Conservation (phyloP, 2,797 vertebrate genomes). For the Paedocypris micromegethes region DNA sequence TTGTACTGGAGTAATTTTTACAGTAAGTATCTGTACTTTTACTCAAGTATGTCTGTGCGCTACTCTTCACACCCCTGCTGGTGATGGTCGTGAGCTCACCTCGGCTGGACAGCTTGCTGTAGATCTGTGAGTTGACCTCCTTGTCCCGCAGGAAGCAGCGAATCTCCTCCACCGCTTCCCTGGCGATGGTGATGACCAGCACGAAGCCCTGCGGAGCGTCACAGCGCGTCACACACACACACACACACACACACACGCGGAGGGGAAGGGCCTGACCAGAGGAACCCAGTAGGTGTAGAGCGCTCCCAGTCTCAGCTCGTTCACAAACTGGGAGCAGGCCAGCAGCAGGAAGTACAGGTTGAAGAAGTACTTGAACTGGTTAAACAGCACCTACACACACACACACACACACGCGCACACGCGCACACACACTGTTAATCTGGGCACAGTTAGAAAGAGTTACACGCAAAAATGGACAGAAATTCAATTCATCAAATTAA, state of each 20-base stretch:
- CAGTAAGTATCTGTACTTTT: no score
- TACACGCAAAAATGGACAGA: no score
- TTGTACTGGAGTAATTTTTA: no score
- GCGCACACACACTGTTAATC: not conserved
- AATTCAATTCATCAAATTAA: no score
- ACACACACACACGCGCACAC: conserved; percentile 21
- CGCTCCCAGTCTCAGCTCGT: conserved; percentile 86
- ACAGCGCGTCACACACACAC: not conserved
- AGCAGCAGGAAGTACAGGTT: conserved; percentile 95
- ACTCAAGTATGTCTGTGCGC: no score
- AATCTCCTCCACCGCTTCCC: conserved; percentile 94
- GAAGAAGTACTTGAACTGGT: conserved; percentile 99
- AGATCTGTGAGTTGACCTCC: conserved; percentile 98
- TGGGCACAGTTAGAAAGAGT: not conserved
- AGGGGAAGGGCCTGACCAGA: conserved; percentile 81
- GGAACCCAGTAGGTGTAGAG: conserved; percentile 99
- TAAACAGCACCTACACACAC: conserved; percentile 82
- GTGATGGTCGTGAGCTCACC: conserved; percentile 64
- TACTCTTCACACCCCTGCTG: no score
- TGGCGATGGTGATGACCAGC: conserved; percentile 83
- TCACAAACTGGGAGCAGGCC: conserved; percentile 95
- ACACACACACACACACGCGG: not conserved
- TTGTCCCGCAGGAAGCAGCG: conserved; percentile 92
- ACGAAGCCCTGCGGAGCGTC: conserved; percentile 81
- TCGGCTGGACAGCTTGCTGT: conserved; percentile 94